Base-by-base conservation (phyloP, 2,888 invertebrate genomes). In the Chloroclystis v-ata region DNA sequence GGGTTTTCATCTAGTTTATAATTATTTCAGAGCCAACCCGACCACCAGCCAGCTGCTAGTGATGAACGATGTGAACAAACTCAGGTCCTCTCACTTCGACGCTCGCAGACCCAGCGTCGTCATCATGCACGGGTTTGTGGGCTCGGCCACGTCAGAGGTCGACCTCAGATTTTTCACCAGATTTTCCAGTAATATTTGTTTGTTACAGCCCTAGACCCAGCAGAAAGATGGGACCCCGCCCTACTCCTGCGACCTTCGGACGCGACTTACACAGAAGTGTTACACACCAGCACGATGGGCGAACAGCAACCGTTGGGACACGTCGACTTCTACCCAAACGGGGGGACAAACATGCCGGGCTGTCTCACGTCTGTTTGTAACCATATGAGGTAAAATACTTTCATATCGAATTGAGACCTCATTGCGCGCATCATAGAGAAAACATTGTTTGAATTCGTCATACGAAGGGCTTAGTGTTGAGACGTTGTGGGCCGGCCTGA, bases 261-360 rank as follows among this genome's bases (percentile, higher is more conserved):
- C 2, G 72, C 64, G 0, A 1, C 14, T 0, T 76, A 75, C 59
- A 73, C 70, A 0, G 77, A 76, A 35, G 67, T 71, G 0, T 70
- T 77, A 12, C 75, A 75, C 61, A 75, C 76, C 1, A 72, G 66
- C 0, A 43, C 59, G 20, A 59, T 64, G 7, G 75, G 76, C 0
- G 63, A 66, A 25, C 2, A 44, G 0, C 2, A 43, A 1, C 57
- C 65, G 0, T 9, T 72, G 0, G 76, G 52, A 0, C 44, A 74
- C 1, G 63, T 57, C 0, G 75, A 75, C 56, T 69, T 77, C 59
- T 76, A 72, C 39, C 75, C 76, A 2, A 77, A 77, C 42, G 72
- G 69, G 0, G 77, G 76, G 0, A 13, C 20, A 0, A 24, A 4
- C 33, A 66, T 67, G 61, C 75, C 75, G 9, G 77, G 77, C 0